phyloP scores from a whole-genome alignment of 2,888 invertebrate species.

The Diaphora mendica region DNA sequence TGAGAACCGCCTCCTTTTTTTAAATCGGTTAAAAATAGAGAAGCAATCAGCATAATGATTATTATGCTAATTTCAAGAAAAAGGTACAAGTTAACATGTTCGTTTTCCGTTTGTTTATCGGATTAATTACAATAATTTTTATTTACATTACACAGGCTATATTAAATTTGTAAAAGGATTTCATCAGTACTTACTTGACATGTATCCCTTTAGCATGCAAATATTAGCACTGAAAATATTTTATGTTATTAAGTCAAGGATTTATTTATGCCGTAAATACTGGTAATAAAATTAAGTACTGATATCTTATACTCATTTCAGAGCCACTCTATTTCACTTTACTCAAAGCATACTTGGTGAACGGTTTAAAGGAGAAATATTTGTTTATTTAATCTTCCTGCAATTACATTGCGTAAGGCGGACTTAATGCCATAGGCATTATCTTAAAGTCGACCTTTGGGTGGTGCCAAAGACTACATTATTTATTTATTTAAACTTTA shows the following conservation, averaged over 20 bases:
- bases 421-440: too few relatives aligned
- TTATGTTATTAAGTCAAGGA: background rate
- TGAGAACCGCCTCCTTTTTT: too few relatives aligned
- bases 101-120: background rate
- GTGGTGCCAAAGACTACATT: too few relatives aligned
- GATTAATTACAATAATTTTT: background rate
- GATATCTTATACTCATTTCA: background rate
- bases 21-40: background rate
- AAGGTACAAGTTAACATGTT: background rate
- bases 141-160: background rate
- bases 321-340: background rate
- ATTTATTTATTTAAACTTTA: too few relatives aligned
- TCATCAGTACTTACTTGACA: background rate
- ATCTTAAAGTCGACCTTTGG: too few relatives aligned
- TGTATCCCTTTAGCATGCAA: background rate
- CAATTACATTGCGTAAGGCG: too few relatives aligned
- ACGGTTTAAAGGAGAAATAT: too few relatives aligned
- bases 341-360: background rate
- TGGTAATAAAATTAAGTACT: background rate
- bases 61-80: background rate
- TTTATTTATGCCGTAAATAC: background rate
- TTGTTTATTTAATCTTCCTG: too few relatives aligned
- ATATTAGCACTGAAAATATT: background rate
- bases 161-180: background rate
- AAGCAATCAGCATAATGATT: background rate